These are phyloP conservation scores for Chaenodraco wilsoni DNA, from an alignment of 2,797 vertebrate species.

Conservation along the genomic window DNA sequence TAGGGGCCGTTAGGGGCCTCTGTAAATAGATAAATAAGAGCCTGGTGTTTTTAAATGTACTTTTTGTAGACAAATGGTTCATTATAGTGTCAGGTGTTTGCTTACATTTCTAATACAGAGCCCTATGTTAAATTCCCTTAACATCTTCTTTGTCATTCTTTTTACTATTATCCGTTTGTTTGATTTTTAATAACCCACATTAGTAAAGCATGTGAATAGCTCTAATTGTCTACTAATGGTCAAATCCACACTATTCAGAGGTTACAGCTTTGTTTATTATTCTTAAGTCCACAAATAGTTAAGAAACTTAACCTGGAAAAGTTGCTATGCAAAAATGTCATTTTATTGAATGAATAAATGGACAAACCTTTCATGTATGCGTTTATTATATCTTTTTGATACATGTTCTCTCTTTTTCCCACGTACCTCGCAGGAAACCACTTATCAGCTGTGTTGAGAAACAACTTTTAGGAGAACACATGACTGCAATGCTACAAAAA, in stretches of 20 bases:
- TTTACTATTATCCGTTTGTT: background rate
- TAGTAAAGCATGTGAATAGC: background rate
- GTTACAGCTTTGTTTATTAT: too few relatives aligned
- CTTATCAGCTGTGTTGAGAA: conserved; percentile 98
- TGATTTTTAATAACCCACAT: background rate
- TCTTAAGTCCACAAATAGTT: background rate
- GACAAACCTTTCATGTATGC: background rate
- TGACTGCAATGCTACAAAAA: conserved; percentile 97
- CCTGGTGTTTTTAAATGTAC: background rate
- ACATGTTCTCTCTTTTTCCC: conserved; percentile 1
- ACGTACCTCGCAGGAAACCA: conserved; percentile 89
- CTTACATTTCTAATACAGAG: background rate
- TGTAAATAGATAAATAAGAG: background rate
- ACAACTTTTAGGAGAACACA: conserved; percentile 97
- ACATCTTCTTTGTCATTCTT: background rate
- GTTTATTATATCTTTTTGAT: background rate
- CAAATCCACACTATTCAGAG: too few relatives aligned
- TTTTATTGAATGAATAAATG: too few relatives aligned
- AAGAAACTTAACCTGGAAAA: background rate
- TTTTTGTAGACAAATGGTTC: background rate
- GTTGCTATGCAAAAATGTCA: background rate
- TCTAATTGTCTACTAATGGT: too few relatives aligned
- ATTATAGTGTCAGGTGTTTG: background rate
- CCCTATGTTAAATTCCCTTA: background rate
- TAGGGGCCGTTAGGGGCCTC: too few relatives aligned